Evolutionary conservation across 2,888 invertebrate species (phyloP).

Genomic region (Gryllus longicercus): DNA sequence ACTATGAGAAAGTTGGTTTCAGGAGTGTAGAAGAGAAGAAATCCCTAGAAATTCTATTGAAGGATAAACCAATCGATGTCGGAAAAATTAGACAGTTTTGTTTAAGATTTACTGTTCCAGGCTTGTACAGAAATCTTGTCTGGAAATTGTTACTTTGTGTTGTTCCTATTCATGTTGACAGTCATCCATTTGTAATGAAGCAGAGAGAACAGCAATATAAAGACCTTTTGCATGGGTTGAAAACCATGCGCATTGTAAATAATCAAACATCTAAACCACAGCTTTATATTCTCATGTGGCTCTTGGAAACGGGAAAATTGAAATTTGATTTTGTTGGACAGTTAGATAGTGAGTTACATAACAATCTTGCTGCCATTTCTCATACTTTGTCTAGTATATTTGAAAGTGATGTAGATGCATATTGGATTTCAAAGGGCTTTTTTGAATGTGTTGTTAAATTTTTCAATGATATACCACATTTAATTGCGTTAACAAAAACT

Average conservation of each 20-base stretch:
- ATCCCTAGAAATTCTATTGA: conserved; percentile 81
- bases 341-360: conserved; percentile 54
- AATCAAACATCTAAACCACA: conserved; percentile 62
- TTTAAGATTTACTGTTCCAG: conserved; percentile 77
- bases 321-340: conserved; percentile 52
- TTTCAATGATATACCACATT: conserved; percentile 60
- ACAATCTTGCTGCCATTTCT: conserved; percentile 55
- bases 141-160: conserved; percentile 88
- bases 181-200: conserved; percentile 69
- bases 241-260: conserved; percentile 63
- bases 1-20: conserved; percentile 69
- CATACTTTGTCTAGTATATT: conserved; percentile 67
- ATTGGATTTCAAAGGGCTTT: conserved; percentile 78
- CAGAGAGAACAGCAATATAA: conserved; percentile 70
- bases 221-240: conserved; percentile 67
- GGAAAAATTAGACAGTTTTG: conserved; percentile 81
- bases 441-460: conserved; percentile 66
- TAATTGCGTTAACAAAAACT: conserved; percentile 63
- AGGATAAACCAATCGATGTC: conserved; percentile 77
- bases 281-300: conserved; percentile 75
- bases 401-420: conserved; percentile 72
- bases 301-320: conserved; percentile 68
- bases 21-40: conserved; percentile 87
- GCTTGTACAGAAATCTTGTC: conserved; percentile 71
- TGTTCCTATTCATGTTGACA: conserved; percentile 71